Percentiles rank a stretch among this genome's conserved stretches.
Conservation (phyloP, 2,113 vertebrate genomes). For the chimpanzee (Pan troglodytes) region NHGRI_mPanTro3-v2.1_pri NC_072416.2:17044501-17045000, state of each 20-base stretch:
- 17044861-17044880: too few relatives aligned
- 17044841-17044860: too few relatives aligned
- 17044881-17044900: too few relatives aligned
- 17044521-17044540: fast-evolving
- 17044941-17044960: too few relatives aligned
- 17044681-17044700: background rate
- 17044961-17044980: too few relatives aligned
- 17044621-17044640: background rate
- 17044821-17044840: background rate
- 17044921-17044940: too few relatives aligned
- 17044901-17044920: too few relatives aligned
- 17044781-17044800: background rate
- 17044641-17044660: background rate
- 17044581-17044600: background rate
- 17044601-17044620: background rate
- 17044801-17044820: background rate
- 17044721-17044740: background rate
- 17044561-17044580: fast-evolving
- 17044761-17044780: fast-evolving
- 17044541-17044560: fast-evolving
- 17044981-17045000: fast-evolving
- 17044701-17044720: background rate
- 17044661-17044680: fast-evolving
- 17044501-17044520: background rate
- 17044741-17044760: background rate